Conservation (phyloP, 2,113 vertebrate genomes). For the Ochotona curzoniae region DNA sequence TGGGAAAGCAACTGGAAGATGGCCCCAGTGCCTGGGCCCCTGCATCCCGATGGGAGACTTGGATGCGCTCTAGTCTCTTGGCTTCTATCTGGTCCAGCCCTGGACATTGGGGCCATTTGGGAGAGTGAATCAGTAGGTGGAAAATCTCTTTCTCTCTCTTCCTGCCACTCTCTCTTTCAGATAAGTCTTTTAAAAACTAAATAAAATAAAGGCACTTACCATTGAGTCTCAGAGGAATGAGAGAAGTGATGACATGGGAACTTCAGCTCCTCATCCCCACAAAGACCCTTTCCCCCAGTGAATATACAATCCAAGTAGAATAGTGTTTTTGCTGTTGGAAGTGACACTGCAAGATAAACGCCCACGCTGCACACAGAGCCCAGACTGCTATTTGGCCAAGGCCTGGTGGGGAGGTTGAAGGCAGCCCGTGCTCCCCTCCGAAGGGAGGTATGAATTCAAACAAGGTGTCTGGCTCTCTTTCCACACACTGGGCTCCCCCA, state of each 20-base stretch:
- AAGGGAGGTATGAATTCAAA: not conserved
- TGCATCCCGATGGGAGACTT: too few species aligned
- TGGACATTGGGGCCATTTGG: too few species aligned
- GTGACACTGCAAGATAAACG: not conserved
- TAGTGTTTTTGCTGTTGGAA: not conserved
- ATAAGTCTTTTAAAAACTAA: too few species aligned
- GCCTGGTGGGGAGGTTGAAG: not conserved
- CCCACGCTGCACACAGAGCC: not conserved
- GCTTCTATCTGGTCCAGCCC: too few species aligned
- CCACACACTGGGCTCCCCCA: not conserved
- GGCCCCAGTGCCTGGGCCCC: too few species aligned
- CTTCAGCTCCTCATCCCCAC: not conserved
- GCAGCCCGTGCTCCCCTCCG: not conserved
- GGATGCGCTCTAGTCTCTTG: too few species aligned
- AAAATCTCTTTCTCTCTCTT: too few species aligned
- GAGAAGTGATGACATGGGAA: not conserved
- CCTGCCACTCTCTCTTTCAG: too few species aligned
- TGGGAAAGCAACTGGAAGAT: too few species aligned
- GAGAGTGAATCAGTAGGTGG: too few species aligned
- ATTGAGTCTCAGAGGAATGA: not conserved
- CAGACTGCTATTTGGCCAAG: not conserved
- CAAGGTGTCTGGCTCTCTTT: not conserved
- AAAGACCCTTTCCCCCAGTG: not conserved
- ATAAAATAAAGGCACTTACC: not conserved
- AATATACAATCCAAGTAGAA: not conserved